These are phyloP conservation scores for Prosapia bicincta DNA, from an alignment of 2,888 invertebrate species.

Conservation along the genomic window DNA sequence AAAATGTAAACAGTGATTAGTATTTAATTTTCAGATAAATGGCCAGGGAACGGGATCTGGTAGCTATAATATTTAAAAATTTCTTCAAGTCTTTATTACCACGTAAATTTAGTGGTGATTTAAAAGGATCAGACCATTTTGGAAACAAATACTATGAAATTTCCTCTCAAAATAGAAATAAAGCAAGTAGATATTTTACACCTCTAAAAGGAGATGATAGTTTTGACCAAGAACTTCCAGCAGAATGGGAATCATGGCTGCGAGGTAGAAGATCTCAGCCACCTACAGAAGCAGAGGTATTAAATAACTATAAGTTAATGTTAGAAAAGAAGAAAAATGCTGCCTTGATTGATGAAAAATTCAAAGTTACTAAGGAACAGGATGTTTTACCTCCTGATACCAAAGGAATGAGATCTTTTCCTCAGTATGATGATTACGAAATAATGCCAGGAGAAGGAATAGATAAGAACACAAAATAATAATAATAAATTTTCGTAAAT, in stretches of 20 bases:
- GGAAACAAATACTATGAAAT: conserved; percentile 83
- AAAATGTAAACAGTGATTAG: too few species aligned
- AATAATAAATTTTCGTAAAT: not conserved
- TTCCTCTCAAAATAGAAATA: conserved; percentile 61
- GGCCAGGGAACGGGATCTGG: conserved; percentile 24
- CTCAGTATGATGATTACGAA: conserved; percentile 61
- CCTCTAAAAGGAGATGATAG: conserved; percentile 47
- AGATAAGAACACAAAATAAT: not conserved
- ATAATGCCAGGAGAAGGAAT: conserved; percentile 45
- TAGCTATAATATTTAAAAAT: conserved; percentile 53
- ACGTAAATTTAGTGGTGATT: conserved; percentile 52
- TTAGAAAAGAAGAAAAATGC: conserved; percentile 73
- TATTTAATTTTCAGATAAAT: not conserved
- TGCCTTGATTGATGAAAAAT: conserved; percentile 59
- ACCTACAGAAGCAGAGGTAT: conserved; percentile 70
- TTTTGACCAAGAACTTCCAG: conserved; percentile 70
- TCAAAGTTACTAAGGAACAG: conserved; percentile 47
- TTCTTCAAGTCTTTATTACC: conserved; percentile 61
- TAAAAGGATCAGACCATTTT: conserved; percentile 70
- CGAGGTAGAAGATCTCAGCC: conserved; percentile 61
- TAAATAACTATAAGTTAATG: conserved; percentile 65
- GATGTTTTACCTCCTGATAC: conserved; percentile 37
- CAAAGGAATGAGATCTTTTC: conserved; percentile 51
- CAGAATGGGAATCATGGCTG: conserved; percentile 89
- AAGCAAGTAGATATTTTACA: conserved; percentile 44